These are phyloP conservation scores for Panthera leo DNA, from an alignment of 2,113 vertebrate species.

Conservation along the genomic window DNA sequence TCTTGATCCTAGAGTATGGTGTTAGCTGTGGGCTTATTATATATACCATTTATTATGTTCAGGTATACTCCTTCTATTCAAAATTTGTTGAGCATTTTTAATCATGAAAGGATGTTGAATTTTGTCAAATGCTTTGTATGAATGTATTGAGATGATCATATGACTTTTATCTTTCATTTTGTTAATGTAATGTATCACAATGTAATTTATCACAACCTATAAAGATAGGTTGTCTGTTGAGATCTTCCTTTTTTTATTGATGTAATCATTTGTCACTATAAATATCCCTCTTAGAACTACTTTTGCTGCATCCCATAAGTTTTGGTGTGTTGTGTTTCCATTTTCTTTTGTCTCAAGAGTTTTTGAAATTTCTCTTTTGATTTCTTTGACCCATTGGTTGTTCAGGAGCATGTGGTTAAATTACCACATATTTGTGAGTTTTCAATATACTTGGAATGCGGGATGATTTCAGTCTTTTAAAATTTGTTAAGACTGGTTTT, in stretches of 20 bases:
- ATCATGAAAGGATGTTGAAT: background rate
- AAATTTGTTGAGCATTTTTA: background rate
- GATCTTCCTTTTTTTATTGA: background rate
- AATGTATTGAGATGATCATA: background rate
- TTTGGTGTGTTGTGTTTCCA: background rate
- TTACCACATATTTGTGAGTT: background rate
- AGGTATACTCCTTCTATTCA: background rate
- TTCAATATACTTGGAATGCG: background rate
- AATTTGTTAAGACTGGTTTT: background rate
- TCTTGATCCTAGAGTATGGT: background rate
- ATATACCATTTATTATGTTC: background rate
- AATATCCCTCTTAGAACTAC: background rate
- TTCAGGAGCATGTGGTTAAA: background rate
- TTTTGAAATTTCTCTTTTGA: background rate
- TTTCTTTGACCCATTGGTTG: background rate
- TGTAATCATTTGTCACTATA: background rate
- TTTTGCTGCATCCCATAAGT: background rate
- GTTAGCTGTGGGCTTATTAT: background rate
- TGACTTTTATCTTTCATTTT: background rate
- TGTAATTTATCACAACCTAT: background rate
- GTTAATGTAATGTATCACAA: background rate
- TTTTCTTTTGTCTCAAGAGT: background rate
- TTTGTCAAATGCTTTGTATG: background rate
- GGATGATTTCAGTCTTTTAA: background rate
- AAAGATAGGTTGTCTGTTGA: background rate